Base-by-base conservation (phyloP, 2,888 invertebrate genomes). In the Scaptomyza reducta region DNA sequence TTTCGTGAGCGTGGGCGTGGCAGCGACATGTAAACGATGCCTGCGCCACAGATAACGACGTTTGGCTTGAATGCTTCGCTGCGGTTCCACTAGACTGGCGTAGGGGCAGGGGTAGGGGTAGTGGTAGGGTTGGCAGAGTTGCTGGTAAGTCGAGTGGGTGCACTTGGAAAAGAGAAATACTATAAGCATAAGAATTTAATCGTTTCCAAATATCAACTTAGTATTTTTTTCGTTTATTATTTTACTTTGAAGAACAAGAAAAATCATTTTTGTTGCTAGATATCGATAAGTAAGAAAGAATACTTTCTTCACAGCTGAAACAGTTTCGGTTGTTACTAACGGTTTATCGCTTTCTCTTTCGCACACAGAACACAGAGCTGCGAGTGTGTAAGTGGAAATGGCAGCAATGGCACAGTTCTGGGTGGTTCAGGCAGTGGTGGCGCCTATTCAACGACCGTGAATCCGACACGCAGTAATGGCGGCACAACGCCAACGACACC, bases 351-450 rank as follows among this genome's bases (percentile, higher is more conserved):
- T 13, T 1, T 47, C 41, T 25, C 22, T 22, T 22, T 22, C 22
- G 22, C 22, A 22, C 22, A 22, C 81, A 92, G 92, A 76, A 88
- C 91, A 66, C 91, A 91, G 85, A 90, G 89, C 80, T 92, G 92
- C 87, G 92, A 92, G 74, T 92, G 92, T 82, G 80, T 83, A 51
- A 80, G 79, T 69, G 86, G 84, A 60, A 81, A 76, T 62, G 90
- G 88, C 79, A 88, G 88, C 87, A 90, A 89, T 67, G 89, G 90
- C 71, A 88, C 90, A 67, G 68, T 80, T 70, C 67, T 72, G n/a
- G 33, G 74, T 42, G 69, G 70, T 41, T 67, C 55, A 46, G 76
- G 69, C 54, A 73, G 54, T 63, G 79, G 79, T 47, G 79, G 87
- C 61, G 89, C 90, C 61, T 90, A 89, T 62, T 89, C 90, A 53